These are phyloP conservation scores for Ochropleura leucogaster DNA, from an alignment of 2,888 invertebrate genomes.

Conservation along the genomic window DNA sequence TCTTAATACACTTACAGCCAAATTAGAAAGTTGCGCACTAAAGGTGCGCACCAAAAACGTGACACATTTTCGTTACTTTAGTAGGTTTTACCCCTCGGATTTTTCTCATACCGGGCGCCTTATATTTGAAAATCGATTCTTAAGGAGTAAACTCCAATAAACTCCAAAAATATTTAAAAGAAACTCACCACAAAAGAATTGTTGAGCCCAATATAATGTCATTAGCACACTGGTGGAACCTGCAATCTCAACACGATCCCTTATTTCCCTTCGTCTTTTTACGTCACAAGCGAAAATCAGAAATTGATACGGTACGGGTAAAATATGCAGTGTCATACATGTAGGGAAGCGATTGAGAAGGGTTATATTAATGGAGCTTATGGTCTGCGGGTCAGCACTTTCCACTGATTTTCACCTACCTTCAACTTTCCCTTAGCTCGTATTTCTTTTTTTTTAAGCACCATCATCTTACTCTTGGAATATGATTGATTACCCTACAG, in stretches of 20 bases:
- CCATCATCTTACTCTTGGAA: background rate
- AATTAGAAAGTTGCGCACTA: too few species aligned
- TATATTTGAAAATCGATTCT: too few species aligned
- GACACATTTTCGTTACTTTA: too few species aligned
- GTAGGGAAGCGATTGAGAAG: conserved; percentile 44
- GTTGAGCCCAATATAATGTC: background rate
- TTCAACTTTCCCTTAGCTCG: conserved; percentile 2
- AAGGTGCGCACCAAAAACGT: too few species aligned
- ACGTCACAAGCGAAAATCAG: conserved; percentile 29
- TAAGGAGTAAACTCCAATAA: too few species aligned
- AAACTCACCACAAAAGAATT: background rate
- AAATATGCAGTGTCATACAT: conserved; percentile 53
- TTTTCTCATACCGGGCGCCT: too few species aligned
- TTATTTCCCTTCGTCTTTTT: conserved; percentile 7
- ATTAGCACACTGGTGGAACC: background rate
- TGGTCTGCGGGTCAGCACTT: conserved; percentile 33
- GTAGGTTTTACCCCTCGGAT: too few species aligned
- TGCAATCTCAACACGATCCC: conserved; percentile 5
- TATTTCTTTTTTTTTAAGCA: conserved; percentile 34
- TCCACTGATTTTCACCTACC: conserved; percentile 15
- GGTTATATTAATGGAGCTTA: conserved; percentile 56
- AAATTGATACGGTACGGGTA: conserved; percentile 20
- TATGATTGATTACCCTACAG: conserved; percentile 31
- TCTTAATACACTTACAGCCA: too few species aligned
- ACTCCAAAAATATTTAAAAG: background rate